phyloP scores from a whole-genome alignment of 2,113 vertebrate genomes.

The Rhea americana region DNA sequence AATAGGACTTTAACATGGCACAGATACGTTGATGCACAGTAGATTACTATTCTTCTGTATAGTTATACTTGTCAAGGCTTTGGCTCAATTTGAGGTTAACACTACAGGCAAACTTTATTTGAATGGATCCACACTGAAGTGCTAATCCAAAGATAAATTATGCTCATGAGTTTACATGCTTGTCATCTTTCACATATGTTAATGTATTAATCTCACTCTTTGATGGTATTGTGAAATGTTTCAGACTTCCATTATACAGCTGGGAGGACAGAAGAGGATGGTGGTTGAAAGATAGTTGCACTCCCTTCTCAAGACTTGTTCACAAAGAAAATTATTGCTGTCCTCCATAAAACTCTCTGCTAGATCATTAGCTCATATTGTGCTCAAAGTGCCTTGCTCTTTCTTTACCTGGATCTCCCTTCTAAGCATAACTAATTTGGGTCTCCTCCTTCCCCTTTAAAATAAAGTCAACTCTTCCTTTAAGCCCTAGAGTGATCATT shows the following conservation, averaged over 20 bases:
- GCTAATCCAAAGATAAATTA: background rate
- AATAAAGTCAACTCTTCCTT: slow-evolving; percentile 15
- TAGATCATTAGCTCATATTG: background rate
- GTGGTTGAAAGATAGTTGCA: background rate
- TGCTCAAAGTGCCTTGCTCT: slow-evolving; percentile 59
- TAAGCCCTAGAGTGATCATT: background rate
- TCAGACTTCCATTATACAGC: background rate
- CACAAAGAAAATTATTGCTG: background rate
- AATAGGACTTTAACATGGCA: background rate
- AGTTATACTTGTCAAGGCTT: background rate
- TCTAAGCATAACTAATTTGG: slow-evolving; percentile 14
- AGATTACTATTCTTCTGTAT: background rate
- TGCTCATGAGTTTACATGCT: background rate
- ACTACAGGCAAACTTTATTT: background rate
- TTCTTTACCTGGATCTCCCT: background rate
- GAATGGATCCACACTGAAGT: background rate
- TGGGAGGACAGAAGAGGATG: background rate
- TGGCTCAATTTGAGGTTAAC: background rate
- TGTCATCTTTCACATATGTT: background rate
- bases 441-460: background rate
- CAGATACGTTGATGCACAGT: background rate
- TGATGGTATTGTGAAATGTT: background rate
- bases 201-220: background rate
- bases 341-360: background rate
- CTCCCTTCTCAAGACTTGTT: background rate